phyloP scores from a whole-genome alignment of 2,888 invertebrate species.

The Pyrrhosoma nymphula region DNA sequence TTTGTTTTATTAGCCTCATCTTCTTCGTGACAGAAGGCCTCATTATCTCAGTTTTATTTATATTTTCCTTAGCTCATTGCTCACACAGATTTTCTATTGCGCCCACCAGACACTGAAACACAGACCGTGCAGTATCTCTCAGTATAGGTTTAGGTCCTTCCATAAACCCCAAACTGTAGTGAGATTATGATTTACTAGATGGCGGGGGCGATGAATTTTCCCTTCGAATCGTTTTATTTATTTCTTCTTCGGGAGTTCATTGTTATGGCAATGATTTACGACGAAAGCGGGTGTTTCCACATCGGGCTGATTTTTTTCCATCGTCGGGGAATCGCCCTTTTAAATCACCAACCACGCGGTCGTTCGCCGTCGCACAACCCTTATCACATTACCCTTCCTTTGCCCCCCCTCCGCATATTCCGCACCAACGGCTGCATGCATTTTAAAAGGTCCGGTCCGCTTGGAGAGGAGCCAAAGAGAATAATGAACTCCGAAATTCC shows the following conservation, averaged over 20 bases:
- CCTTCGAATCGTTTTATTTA: not conserved
- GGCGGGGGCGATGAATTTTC: not conserved
- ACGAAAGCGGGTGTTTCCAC: not conserved
- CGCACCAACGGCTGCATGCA: not conserved
- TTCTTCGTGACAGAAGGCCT: too few species aligned
- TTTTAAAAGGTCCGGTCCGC: not conserved
- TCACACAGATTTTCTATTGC: too few species aligned
- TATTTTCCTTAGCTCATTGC: too few species aligned
- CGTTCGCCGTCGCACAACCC: not conserved
- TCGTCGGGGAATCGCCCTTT: not conserved
- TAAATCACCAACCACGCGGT: not conserved
- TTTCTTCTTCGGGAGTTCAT: not conserved
- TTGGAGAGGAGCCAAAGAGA: constrained; percentile 14
- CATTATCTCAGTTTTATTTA: too few species aligned
- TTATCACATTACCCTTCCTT: not conserved
- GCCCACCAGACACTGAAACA: too few species aligned
- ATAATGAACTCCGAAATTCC: constrained; percentile 18
- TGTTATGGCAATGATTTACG: not conserved
- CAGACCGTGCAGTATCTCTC: too few species aligned
- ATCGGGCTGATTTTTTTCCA: constrained; percentile 4
- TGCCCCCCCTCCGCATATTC: not conserved
- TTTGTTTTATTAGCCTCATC: too few species aligned
- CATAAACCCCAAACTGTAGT: not conserved
- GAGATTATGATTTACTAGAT: not conserved
- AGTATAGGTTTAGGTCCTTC: not conserved